Evolutionary conservation across 2,113 vertebrate species (phyloP).

Genomic region (Syngnathus floridae): DNA sequence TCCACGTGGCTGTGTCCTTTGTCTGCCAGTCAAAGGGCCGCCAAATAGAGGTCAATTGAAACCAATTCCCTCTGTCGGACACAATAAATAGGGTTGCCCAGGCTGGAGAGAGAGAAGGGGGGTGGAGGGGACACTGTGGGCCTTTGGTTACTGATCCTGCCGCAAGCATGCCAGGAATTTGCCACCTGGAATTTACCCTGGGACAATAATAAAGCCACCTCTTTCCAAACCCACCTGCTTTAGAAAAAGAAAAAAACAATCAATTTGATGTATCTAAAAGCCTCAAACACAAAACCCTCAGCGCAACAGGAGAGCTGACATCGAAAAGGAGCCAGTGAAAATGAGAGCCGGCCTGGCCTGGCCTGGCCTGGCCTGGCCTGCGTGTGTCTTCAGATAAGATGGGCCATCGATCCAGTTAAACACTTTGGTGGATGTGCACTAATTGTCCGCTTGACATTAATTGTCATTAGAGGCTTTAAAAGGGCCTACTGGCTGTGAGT

Average conservation of each 20-base stretch:
- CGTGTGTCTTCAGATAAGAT: constrained; percentile 60
- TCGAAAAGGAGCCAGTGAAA: constrained; percentile 21
- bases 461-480: constrained; percentile 70
- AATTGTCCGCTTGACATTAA: constrained; percentile 75
- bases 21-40: constrained; percentile 61
- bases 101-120: constrained; percentile 35
- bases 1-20: constrained; percentile 74
- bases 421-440: constrained; percentile 63
- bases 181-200: constrained; percentile 59
- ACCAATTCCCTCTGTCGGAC: constrained; percentile 70
- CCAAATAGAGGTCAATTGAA: constrained; percentile 74
- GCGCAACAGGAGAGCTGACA: not conserved
- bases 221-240: constrained; percentile 40
- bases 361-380: constrained; percentile 1
- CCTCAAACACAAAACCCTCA: constrained; percentile 11
- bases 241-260: constrained; percentile 13
- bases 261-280: constrained; percentile 12
- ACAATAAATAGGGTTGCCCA: constrained; percentile 65
- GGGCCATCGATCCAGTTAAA: constrained; percentile 64
- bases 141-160: constrained; percentile 66
- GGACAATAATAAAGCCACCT: constrained; percentile 53
- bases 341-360: constrained; percentile 8
- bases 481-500: constrained; percentile 49
- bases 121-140: constrained; percentile 43
- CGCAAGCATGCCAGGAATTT: constrained; percentile 62